Conservation (phyloP, 2,797 vertebrate genomes). For the Ficedula albicollis region DNA sequence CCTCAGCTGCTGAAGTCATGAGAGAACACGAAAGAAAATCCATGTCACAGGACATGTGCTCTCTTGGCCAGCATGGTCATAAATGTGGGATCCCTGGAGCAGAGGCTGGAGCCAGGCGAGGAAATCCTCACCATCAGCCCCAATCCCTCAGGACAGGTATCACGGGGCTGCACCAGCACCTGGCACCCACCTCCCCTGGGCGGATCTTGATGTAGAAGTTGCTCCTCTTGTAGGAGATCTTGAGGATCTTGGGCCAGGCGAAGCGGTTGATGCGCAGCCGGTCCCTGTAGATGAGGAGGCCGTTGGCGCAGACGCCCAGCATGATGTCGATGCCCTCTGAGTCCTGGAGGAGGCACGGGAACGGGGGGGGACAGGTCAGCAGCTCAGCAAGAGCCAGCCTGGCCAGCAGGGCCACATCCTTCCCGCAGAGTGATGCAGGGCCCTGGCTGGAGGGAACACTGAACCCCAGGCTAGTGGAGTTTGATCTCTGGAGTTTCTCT, state of each 20-base stretch:
- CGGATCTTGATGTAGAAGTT: constrained; percentile 99
- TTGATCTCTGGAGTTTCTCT: not conserved
- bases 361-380: not conserved
- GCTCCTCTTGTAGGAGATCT: constrained; percentile 98
- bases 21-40: not conserved
- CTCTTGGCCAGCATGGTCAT: not conserved
- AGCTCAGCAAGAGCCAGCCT: not conserved
- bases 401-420: not conserved
- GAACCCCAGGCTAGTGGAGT: not conserved
- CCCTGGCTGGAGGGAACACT: not conserved
- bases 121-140: not conserved
- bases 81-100: not conserved
- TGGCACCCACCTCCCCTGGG: constrained; percentile 88
- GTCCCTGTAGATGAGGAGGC: constrained; percentile 97
- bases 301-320: constrained; percentile 96
- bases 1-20: not conserved
- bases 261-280: constrained; percentile 98
- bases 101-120: not conserved
- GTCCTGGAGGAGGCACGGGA: constrained; percentile 79
- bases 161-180: not conserved
- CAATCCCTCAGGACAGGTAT: not conserved
- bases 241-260: constrained; percentile 99
- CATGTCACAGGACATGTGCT: not conserved
- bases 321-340: constrained; percentile 99
- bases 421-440: accelerated